Percentiles rank a stretch among this genome's conserved stretches.
phyloP scores from a whole-genome alignment of 2,797 vertebrate species.

The Gallinago solitaria region DNA sequence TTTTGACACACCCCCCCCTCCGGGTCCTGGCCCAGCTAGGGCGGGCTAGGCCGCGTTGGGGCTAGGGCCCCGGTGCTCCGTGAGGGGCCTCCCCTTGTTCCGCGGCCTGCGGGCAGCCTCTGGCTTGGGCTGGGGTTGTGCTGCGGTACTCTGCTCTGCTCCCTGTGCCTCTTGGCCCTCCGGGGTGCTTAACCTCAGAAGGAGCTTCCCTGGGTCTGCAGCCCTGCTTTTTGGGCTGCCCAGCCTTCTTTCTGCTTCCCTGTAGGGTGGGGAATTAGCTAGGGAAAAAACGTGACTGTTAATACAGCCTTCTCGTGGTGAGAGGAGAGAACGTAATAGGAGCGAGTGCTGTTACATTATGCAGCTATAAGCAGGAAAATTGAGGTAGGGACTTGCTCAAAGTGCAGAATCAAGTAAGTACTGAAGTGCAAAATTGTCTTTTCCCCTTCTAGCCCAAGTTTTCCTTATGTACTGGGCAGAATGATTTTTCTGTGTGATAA shows the following conservation, averaged over 20 bases:
- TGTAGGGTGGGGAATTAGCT: background rate
- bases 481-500: background rate
- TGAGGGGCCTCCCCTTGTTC: fast-evolving
- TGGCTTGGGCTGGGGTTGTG: fast-evolving
- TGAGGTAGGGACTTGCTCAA: background rate
- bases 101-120: background rate
- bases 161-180: fast-evolving
- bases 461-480: background rate
- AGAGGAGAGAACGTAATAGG: background rate
- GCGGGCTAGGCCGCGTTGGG: background rate
- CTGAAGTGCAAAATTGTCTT: background rate
- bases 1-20: too few species aligned
- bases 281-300: background rate
- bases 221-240: background rate
- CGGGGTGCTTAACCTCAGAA: fast-evolving
- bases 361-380: background rate
- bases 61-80: fast-evolving
- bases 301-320: background rate
- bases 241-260: background rate
- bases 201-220: fast-evolving
- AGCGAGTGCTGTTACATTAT: fast-evolving
- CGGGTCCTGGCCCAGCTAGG: too few species aligned
- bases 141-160: background rate
- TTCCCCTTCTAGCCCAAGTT: background rate
- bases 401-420: background rate